Evolutionary conservation across 2,797 vertebrate genomes (phyloP).

Genomic region (Chloroceryle inda): DNA sequence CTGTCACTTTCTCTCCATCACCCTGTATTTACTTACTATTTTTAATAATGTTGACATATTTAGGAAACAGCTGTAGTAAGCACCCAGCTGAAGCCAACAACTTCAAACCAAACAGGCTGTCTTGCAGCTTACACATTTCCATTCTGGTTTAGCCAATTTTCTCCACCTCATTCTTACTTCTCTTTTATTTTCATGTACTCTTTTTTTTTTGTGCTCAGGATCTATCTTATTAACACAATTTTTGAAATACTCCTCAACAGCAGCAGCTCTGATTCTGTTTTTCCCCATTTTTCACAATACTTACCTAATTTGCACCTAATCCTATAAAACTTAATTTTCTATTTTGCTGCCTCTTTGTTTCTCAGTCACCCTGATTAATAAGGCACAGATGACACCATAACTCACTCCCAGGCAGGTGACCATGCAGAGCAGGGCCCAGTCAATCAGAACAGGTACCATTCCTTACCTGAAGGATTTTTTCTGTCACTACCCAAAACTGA

Average conservation of each 20-base stretch:
- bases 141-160: neutral
- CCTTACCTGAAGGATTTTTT: neutral
- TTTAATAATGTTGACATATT: neutral
- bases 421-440: neutral
- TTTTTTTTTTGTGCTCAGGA: neutral
- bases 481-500: neutral
- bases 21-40: neutral
- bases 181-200: neutral
- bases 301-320: neutral
- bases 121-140: neutral
- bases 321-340: neutral
- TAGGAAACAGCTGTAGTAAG: neutral
- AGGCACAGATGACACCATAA: neutral
- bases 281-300: neutral
- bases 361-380: neutral
- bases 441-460: neutral
- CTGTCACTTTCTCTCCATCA: neutral
- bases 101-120: conserved; percentile 24
- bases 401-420: neutral
- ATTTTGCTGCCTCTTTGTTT: neutral
- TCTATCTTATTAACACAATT: neutral
- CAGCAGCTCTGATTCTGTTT: neutral
- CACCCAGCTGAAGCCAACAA: conserved; percentile 38
- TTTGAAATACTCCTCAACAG: neutral
- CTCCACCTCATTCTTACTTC: neutral